Evolutionary conservation across 2,113 vertebrate species (phyloP), one percentile per base, ranked within the genome.

Genomic region (Astur gentilis): DNA sequence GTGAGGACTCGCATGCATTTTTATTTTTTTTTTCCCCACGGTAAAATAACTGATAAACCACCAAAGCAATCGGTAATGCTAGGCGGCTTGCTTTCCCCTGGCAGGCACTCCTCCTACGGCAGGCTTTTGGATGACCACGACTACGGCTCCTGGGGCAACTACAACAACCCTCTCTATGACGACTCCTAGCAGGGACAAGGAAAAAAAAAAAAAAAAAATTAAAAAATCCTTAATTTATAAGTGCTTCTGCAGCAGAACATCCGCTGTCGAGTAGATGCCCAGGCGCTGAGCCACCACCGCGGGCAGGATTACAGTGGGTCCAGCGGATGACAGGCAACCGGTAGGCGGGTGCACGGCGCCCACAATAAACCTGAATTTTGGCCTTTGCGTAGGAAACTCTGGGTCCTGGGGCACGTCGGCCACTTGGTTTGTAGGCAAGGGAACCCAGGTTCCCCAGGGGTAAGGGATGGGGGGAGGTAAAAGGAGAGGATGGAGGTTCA

Each of bases 161-260:
- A 99, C 98, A 98, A 97, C 98, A 99, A 99, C 92, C 99, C 99
- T 18, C 98, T 99, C 62, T 99, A 99, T 0, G 99, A 99, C 1
- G 98, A 98, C 83, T 99, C 98, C 96, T 97, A 98, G 97, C 93
- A 61, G 55, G 88, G 92, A 95, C 1, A 2, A 75, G 49, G 76
- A 16, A n/a, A 45, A 26, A 47, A 60, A 89, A 26, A 47, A 60
- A 89, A 22, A 50, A 26, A 13, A 13, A 49, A 49, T 7, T 25
- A 50, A 50, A 49, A 84, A 87, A 49, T 77, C 95, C 89, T 96
- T 96, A 97, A 97, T 98, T 98, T 98, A 98, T 97, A 96, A 97
- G 93, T 38, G 83, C 95, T 97, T 98, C 87, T 66, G 91, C 95
- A 95, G 97, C 97, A 97, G 93, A 97, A 84, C 94, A 96, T 61